Conservation (phyloP, 2,797 vertebrate genomes). For the Intellagama lesueurii region DNA sequence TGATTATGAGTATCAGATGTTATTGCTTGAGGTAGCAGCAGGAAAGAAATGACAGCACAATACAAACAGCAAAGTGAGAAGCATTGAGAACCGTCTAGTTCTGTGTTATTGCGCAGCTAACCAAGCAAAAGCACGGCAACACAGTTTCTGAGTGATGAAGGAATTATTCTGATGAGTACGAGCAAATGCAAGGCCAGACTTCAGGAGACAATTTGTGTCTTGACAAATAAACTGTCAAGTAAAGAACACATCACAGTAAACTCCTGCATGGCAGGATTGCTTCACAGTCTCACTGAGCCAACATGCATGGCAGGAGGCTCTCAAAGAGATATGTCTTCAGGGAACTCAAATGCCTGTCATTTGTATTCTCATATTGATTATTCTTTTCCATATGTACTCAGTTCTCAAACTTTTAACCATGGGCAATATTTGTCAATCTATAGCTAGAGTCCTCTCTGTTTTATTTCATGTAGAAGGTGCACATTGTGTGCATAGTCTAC, state of each 20-base stretch:
- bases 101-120: constrained; percentile 16
- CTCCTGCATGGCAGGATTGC: constrained; percentile 47
- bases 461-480: background rate
- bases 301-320: constrained; percentile 13
- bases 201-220: constrained; percentile 13
- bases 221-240: constrained; percentile 20
- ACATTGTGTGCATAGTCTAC: background rate
- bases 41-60: constrained; percentile 36
- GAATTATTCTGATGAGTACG: constrained; percentile 43
- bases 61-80: constrained; percentile 28
- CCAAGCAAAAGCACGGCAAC: constrained; percentile 13
- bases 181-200: constrained; percentile 21
- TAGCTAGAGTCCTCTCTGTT: background rate
- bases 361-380: background rate
- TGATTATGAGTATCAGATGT: constrained; percentile 15
- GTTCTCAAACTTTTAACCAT: background rate
- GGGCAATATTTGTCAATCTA: background rate
- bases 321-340: constrained; percentile 36
- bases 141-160: constrained; percentile 31
- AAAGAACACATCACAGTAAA: constrained; percentile 44
- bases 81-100: background rate
- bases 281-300: constrained; percentile 20
- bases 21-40: constrained; percentile 8
- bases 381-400: background rate
- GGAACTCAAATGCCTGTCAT: constrained; percentile 14